phyloP scores from a whole-genome alignment of 2,113 vertebrate species.

The Plecotus auritus region DNA sequence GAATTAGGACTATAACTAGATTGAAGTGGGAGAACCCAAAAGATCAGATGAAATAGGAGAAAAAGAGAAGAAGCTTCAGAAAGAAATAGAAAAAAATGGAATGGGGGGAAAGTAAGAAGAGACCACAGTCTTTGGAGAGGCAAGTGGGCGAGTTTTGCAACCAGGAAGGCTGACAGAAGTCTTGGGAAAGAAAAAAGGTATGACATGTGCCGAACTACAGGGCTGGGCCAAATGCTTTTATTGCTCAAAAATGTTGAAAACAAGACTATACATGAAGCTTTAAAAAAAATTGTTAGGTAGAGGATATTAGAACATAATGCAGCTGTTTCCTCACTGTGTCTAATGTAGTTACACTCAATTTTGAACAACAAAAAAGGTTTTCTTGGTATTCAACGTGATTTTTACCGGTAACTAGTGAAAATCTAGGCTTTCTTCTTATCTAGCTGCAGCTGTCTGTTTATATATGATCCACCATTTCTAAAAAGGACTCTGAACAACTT shows the following conservation, averaged over 20 bases:
- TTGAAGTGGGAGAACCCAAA: background rate
- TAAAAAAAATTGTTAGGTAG: background rate
- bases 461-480: background rate
- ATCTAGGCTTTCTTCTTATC: background rate
- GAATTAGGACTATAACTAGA: background rate
- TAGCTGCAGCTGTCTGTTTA: background rate
- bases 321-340: background rate
- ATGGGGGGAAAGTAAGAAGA: background rate
- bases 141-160: background rate
- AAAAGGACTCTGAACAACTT: background rate
- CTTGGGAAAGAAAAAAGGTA: background rate
- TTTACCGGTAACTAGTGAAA: background rate
- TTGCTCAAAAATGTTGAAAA: slow-evolving; percentile 34
- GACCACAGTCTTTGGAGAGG: background rate
- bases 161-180: background rate
- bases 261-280: background rate
- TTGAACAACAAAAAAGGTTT: background rate
- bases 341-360: background rate
- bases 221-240: background rate
- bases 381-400: background rate
- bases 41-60: background rate
- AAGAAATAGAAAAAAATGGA: background rate
- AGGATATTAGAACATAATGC: background rate
- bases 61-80: background rate
- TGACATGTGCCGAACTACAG: background rate